Percentiles rank a stretch among this genome's conserved stretches.
Evolutionary conservation across 2,113 vertebrate genomes (phyloP).

Genomic region (Fregata magnificens): DNA sequence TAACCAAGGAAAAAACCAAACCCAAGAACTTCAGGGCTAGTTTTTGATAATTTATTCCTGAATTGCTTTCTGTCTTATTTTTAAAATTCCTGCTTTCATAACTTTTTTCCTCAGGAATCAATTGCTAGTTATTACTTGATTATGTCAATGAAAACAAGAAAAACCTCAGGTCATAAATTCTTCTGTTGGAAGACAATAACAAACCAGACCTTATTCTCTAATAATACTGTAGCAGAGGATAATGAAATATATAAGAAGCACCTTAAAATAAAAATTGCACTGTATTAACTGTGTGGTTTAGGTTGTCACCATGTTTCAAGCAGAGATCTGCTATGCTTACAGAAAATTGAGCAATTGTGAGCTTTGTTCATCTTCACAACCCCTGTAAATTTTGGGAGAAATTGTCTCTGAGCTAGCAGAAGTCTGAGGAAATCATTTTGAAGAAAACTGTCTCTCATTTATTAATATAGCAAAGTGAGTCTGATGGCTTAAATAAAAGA

Average conservation of each 20-base stretch:
- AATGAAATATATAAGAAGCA: neutral
- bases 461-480: constrained; percentile 22
- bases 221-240: neutral
- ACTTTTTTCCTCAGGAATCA: neutral
- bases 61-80: neutral
- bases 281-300: neutral
- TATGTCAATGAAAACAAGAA: neutral
- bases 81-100: neutral
- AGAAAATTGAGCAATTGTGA: neutral
- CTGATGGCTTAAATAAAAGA: constrained; percentile 8
- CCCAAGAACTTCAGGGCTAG: neutral
- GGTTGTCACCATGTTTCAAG: neutral
- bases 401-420: neutral
- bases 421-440: neutral
- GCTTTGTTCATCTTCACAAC: neutral
- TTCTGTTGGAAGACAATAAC: neutral
- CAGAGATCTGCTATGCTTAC: neutral
- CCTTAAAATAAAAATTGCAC: neutral
- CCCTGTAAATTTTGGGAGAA: neutral
- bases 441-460: constrained; percentile 2
- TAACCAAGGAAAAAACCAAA: neutral
- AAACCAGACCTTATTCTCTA: neutral
- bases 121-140: neutral
- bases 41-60: neutral
- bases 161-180: neutral